Percentiles rank a stretch among this genome's conserved stretches.
phyloP scores from a whole-genome alignment of 2,113 vertebrate species.

The Engraulis encrasicolus region DNA sequence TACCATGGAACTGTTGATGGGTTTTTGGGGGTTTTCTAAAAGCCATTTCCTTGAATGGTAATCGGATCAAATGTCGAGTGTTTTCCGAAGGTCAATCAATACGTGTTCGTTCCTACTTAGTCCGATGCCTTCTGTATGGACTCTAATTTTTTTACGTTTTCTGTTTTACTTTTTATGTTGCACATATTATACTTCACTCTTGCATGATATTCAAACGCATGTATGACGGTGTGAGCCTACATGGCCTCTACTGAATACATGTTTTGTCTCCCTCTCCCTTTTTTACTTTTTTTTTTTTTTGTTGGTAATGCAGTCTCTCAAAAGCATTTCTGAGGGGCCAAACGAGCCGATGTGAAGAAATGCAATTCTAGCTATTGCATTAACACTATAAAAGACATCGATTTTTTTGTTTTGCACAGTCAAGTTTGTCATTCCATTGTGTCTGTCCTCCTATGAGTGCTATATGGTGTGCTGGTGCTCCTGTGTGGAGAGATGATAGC shows the following conservation, averaged over 20 bases:
- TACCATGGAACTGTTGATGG: neutral
- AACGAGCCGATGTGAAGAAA: neutral
- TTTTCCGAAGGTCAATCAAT: neutral
- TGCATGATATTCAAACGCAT: neutral
- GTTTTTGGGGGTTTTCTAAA: neutral
- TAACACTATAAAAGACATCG: neutral
- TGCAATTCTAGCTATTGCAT: neutral
- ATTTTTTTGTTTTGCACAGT: conserved; percentile 8
- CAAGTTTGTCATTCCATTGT: conserved; percentile 1
- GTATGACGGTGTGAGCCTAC: neutral
- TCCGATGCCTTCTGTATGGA: neutral
- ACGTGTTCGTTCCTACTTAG: neutral
- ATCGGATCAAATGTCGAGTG: neutral
- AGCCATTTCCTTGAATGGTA: neutral
- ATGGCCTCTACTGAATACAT: neutral
- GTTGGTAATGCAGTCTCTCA: neutral
- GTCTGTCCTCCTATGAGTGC: neutral
- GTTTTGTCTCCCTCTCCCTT: neutral
- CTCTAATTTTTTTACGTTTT: neutral
- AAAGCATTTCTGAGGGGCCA: neutral
- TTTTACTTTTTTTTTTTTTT: neutral
- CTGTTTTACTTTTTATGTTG: neutral
- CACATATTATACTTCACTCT: neutral
- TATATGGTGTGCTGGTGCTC: neutral
- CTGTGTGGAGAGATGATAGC: neutral